Base-by-base conservation (phyloP, 64 coral and sea anemone genomes). In the Pocillopora verrucosa region DNA sequence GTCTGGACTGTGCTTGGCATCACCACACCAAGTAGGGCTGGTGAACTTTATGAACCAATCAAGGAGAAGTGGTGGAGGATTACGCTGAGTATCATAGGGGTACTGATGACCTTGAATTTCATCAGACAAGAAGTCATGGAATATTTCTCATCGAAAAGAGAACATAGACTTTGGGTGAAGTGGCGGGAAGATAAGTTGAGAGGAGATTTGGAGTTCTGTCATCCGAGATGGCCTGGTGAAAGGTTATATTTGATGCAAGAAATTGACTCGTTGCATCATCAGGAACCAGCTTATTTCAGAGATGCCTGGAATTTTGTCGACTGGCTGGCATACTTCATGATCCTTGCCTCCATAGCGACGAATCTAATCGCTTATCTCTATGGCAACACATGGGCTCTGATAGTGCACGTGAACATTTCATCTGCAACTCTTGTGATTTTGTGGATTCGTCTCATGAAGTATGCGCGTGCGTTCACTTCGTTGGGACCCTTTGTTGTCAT, bases 161-260 rank as follows among this genome's bases (percentile, higher is more conserved):
- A 98, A 65, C 96, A 98, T 61, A 76, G 90, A 58, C 61, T 88
- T 11, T 98, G 96, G 96, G 89, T 82, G 60, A 89, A 86, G 38
- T 98, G 96, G 96, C 87, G 93, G 36, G 93, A 95, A 72, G 62
- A 70, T 1, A 90, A 99, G 36, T 82, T 99, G 34, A 60, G 95
- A 22, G 82, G 88, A 77, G 97, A 99, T 25, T 89, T 99, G n/a
- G 88, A 91, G 51, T 99, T 80, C 80, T 99, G 97, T 82, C 97
- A 99, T 76, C 97, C 97, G 45, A 72, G 97, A 20, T 99, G 97
- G 97, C 97, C 97, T 73, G 97, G 94, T 38, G 96, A 98, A 62
- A 89, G 93, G 63, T 11, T 92, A 14, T 98, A 98, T 41, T 63
- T 98, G 3, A 94, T 95, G 93, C 93, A 94, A 38, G 96, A 98